Base-by-base conservation (phyloP, 2,113 vertebrate species). In the Strix aluco region DNA sequence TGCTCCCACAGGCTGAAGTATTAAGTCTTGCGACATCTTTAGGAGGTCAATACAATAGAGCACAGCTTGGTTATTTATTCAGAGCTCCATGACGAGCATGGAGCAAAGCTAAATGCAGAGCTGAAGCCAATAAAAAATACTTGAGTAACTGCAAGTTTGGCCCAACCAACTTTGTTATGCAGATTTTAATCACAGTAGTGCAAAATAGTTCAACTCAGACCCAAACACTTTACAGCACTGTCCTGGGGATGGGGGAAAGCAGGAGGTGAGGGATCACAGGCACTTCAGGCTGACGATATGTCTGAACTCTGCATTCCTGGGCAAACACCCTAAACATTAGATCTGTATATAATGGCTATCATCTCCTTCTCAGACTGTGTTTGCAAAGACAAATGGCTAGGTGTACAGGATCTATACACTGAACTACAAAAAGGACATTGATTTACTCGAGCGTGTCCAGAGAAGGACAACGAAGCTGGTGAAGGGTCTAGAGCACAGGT, bases 191-290 rank as follows among this genome's bases (percentile, higher is more conserved):
- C 81, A 84, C 26, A 69, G 61, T 21, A 69, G 44, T 6, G 6
- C 22, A 69, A 92, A 95, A 69, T 18, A 25, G 30, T 69, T 89
- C 61, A 40, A 36, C 51, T 89, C 29, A 44, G 54, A 69, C 2
- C 0, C 1, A 3, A 86, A 70, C 11, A 5, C 19, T 83, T 69
- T 30, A 52, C 0, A 0, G 7, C 15, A 44, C 47, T 40, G 11
- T 69, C 54, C 54, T 58, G 22, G 22, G 23, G 21, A 59, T 4
- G 10, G 18, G 27, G 15, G 4, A 9, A 72, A 52, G 49, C 13
- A 65, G 17, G 32, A 91, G 27, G 21, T 27, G 18, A 81, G 15
- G 34, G 14, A 73, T 7, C 2, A 1, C 22, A 36, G 63, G 7
- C 32, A 59, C 15, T 62, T 74, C 38, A 89, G 46, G 29, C 49